Percentiles rank a stretch among this genome's conserved stretches.
phyloP scores from a whole-genome alignment of 1,140 invertebrate genomes.

The Cotesia typhae region DNA sequence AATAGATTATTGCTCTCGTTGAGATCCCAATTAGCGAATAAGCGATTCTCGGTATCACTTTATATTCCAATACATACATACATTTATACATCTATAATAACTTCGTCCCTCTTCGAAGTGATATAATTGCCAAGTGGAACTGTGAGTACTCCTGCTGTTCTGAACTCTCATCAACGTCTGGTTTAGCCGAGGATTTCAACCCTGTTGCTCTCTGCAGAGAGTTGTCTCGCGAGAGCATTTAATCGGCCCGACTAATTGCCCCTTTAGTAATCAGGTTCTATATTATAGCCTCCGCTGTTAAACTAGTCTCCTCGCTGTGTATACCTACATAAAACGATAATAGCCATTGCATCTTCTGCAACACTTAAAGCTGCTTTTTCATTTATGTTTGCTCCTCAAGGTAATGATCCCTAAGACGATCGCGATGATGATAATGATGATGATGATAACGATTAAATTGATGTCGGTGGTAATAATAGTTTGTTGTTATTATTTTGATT shows the following conservation, averaged over 20 bases:
- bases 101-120: constrained; percentile 23
- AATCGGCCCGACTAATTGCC: constrained; percentile 36
- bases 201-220: neutral
- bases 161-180: constrained; percentile 28
- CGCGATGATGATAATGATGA: no score
- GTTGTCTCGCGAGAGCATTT: constrained; percentile 33
- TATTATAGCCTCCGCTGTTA: constrained; percentile 5
- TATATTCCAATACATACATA: neutral
- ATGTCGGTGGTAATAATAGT: no score
- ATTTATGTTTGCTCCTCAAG: neutral
- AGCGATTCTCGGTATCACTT: constrained; percentile 12
- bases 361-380: constrained; percentile 3
- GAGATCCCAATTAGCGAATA: no score
- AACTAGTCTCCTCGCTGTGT: neutral
- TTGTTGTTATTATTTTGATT: no score
- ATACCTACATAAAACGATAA: neutral
- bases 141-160: constrained; percentile 2
- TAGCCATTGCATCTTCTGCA: neutral
- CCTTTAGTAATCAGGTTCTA: constrained; percentile 30
- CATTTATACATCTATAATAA: neutral
- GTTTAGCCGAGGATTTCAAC: constrained; percentile 26
- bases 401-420: no score
- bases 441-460: no score
- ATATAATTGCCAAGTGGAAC: constrained; percentile 30
- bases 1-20: no score